phyloP scores from a whole-genome alignment of 2,888 invertebrate genomes.

The Lycia hirtaria region DNA sequence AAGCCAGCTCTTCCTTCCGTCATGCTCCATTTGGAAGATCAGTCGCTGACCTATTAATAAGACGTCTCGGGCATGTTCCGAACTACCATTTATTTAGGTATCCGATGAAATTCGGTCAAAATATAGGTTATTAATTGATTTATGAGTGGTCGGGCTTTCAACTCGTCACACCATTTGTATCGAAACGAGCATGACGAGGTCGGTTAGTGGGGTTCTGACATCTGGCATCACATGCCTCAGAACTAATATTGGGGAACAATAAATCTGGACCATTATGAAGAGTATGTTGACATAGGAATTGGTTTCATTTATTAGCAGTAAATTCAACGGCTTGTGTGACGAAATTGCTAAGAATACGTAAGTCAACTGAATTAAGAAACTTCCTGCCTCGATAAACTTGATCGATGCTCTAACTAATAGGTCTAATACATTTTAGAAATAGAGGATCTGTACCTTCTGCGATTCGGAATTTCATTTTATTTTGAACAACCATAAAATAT shows the following conservation, averaged over 20 bases:
- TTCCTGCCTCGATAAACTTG: too few relatives aligned
- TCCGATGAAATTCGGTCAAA: constrained; percentile 46
- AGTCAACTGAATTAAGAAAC: too few relatives aligned
- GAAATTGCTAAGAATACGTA: too few relatives aligned
- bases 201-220: constrained; percentile 48
- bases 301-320: not conserved
- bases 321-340: not conserved
- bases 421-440: too few relatives aligned
- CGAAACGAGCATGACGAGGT: constrained; percentile 22
- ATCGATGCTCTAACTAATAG: too few relatives aligned
- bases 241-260: constrained; percentile 45
- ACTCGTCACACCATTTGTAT: constrained; percentile 37
- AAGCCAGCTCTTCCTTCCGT: constrained; percentile 56
- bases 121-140: constrained; percentile 55
- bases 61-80: constrained; percentile 40
- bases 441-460: too few relatives aligned
- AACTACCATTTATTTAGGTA: constrained; percentile 36
- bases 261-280: constrained; percentile 45
- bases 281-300: constrained; percentile 32
- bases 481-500: too few relatives aligned
- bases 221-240: constrained; percentile 50
- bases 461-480: too few relatives aligned
- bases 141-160: constrained; percentile 45
- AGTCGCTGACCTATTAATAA: constrained; percentile 58
- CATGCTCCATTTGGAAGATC: constrained; percentile 57